Percentiles rank a stretch among this genome's conserved stretches.
Evolutionary conservation across 2,888 invertebrate species (phyloP).

Genomic region (Hipparchia semele): DNA sequence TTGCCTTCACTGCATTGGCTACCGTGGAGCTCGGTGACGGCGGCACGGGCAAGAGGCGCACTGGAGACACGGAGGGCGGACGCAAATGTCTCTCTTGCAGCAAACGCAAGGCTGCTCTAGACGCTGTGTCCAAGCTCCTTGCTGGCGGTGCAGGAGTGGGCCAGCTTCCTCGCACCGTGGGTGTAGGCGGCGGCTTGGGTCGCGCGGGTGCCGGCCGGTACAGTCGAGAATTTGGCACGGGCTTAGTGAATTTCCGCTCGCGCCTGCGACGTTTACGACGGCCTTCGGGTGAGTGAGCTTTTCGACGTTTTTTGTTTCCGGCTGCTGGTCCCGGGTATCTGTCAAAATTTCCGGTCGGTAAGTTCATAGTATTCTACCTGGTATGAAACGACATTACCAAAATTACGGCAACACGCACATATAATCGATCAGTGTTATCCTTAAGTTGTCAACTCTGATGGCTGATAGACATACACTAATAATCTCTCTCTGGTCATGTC

Average conservation of each 20-base stretch:
- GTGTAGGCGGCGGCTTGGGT: slow-evolving; percentile 39
- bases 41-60: slow-evolving; percentile 12
- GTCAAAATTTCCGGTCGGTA: not conserved
- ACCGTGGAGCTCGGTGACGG: slow-evolving; percentile 3
- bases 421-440: too few relatives aligned
- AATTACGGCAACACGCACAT: too few relatives aligned
- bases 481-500: too few relatives aligned
- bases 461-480: too few relatives aligned
- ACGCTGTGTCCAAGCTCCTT: slow-evolving; percentile 47
- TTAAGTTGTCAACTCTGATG: too few relatives aligned
- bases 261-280: slow-evolving; percentile 36
- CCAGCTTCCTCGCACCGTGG: slow-evolving; percentile 50
- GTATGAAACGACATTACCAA: too few relatives aligned
- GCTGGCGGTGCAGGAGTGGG: slow-evolving; percentile 49
- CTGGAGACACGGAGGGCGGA: slow-evolving; percentile 12
- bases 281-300: slow-evolving; percentile 33
- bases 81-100: slow-evolving; percentile 32
- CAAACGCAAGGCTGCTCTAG: slow-evolving; percentile 47
- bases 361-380: too few relatives aligned
- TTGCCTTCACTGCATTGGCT: slow-evolving; percentile 15
- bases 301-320: slow-evolving; percentile 31
- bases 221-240: slow-evolving; percentile 65
- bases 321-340: slow-evolving; percentile 55
- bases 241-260: slow-evolving; percentile 51
- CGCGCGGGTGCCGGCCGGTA: slow-evolving; percentile 61